Conservation (phyloP, 1,140 invertebrate genomes). For the Saccostrea echinata region DNA sequence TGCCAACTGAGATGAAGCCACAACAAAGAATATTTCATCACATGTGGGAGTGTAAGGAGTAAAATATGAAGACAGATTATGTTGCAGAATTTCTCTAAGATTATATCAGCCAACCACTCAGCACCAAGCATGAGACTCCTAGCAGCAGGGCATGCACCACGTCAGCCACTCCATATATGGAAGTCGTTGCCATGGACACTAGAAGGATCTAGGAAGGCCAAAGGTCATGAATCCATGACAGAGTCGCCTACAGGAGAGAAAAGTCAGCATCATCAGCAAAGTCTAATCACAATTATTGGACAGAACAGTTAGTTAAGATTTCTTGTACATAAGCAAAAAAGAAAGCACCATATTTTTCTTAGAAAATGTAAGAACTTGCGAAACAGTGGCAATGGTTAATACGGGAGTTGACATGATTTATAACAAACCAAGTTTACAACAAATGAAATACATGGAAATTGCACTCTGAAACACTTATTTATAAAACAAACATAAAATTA, state of each 20-base stretch:
- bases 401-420: background rate
- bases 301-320: constrained; percentile 21
- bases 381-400: background rate
- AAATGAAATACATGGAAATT: constrained; percentile 38
- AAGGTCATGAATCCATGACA: constrained; percentile 62
- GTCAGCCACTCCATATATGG: constrained; percentile 44
- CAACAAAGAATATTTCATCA: background rate
- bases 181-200: constrained; percentile 42
- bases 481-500: constrained; percentile 46
- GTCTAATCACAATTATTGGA: background rate
- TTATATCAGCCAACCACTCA: constrained; percentile 26
- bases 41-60: background rate
- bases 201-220: constrained; percentile 41
- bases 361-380: background rate
- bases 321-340: constrained; percentile 14
- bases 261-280: constrained; percentile 39
- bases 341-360: constrained; percentile 3
- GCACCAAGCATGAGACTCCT: constrained; percentile 34
- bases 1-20: constrained; percentile 26
- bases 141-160: constrained; percentile 26
- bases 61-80: constrained; percentile 23
- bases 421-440: constrained; percentile 25
- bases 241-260: constrained; percentile 60
- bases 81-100: constrained; percentile 15
- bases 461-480: constrained; percentile 42